Evolutionary conservation across 1,140 invertebrate species (phyloP), one percentile per base, ranked within the genome.

Genomic region (Eriocheir sinensis): DNA sequence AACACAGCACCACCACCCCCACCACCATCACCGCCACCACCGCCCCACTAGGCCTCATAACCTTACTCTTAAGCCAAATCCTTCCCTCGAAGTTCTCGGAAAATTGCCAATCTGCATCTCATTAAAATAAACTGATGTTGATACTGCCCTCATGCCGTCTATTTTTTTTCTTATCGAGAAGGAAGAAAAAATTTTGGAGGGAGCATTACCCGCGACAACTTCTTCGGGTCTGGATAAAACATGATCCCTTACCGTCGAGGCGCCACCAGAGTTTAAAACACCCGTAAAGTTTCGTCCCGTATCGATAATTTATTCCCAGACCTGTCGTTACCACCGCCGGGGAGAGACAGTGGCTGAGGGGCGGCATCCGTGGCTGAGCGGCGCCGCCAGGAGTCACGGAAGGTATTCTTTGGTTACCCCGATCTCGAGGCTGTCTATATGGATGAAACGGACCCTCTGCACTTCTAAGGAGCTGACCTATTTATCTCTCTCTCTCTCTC

Each of bases 101-200:
- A 72, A 72, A 72, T 72, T 72, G 60, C 60, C 60, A 72, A 72
- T 72, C 21, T 72, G 60, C 60, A 72, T 72, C 60, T 72, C 60
- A 72, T 72, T 72, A 72, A 72, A 72, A 12, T 72, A 72, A 72
- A 72, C 60, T 72, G 21, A 72, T 72, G 60, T 72, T 72, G 60
- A 72, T 72, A n/a, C 60, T 72, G 60, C n/a, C 27, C n/a, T 72
- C 60, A 72, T 72, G 27, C 60, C 27, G 6, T n/a, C 27, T 72
- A 72, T 21, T 72, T 72, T 72, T n/a, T 72, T 72, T 72, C 0
- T n/a, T 72, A 21, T 48, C 60, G 9, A 72, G n/a, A 72, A 72
- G 12, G 2, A 72, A 2, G n/a, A 72, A 72, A 72, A 72, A 4
- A 21, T 27, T 72, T 72, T 12, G 60, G 60, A 21, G 17, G 60